These are phyloP conservation scores for Trogon surrucura DNA, from an alignment of 2,113 vertebrate species.

Conservation along the genomic window DNA sequence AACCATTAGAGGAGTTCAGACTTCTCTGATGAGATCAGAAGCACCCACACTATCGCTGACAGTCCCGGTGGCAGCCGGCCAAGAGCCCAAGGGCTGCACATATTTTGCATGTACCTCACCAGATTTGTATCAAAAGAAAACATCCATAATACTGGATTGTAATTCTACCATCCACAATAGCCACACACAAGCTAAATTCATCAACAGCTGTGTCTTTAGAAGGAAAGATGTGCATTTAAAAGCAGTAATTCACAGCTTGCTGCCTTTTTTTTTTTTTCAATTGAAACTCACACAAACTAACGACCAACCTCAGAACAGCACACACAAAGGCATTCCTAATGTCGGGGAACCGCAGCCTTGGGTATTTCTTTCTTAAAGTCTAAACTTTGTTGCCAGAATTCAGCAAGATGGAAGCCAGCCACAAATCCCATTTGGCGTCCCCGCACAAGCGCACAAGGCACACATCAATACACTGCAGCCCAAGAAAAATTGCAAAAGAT, in stretches of 20 bases:
- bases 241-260: slow-evolving; percentile 44
- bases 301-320: not conserved
- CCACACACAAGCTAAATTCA: slow-evolving; percentile 46
- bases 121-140: slow-evolving; percentile 52
- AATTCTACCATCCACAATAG: slow-evolving; percentile 51
- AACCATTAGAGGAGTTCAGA: not conserved
- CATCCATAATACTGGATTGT: slow-evolving; percentile 28
- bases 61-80: not conserved
- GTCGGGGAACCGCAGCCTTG: accelerated
- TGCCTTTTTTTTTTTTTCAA: not conserved
- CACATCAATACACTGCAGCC: accelerated
- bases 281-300: not conserved
- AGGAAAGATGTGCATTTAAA: slow-evolving; percentile 24
- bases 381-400: not conserved
- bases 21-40: not conserved
- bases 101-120: slow-evolving; percentile 47
- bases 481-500: not conserved
- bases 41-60: not conserved
- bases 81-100: slow-evolving; percentile 34
- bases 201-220: slow-evolving; percentile 11
- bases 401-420: not conserved
- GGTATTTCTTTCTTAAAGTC: not conserved
- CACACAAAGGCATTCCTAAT: not conserved
- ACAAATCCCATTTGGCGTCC: not conserved
- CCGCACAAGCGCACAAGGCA: not conserved